Evolutionary conservation across 2,888 invertebrate species (phyloP), one percentile per base, ranked within the genome.

Genomic region (Bruchidius siliquastri): DNA sequence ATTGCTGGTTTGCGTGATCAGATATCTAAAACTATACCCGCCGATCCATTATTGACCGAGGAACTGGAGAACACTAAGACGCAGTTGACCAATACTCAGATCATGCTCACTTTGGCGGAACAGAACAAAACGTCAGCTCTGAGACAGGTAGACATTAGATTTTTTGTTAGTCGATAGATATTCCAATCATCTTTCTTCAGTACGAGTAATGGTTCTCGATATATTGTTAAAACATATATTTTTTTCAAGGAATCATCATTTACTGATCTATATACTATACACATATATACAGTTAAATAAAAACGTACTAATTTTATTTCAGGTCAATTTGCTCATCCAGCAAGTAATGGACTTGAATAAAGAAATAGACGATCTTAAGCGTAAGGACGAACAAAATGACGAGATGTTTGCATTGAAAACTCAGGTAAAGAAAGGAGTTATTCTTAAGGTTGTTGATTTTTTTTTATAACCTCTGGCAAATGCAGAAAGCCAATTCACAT

Each of bases 91-190:
- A 84, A 80, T 0, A 85, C 89, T 0, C 89, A 90, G 77, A 84
- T 88, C 22, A 88, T 86, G 74, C 85, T 90, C 73, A 83, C 89
- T 22, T 88, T 88, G 20, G 76, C 88, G 22, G 88, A 89, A 72
- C 85, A 83, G 79, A 81, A 73, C n/a, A 79, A 77, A 70, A 74
- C 73, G 0, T 76, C 75, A 84, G 21, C 88, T 85, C 85, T 88
- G 87, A 70, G 71, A 22, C 74, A 76, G 22, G 32, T 78, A 3
- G 72, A 68, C 13, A 66, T 20, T 13, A 49, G 4, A 30, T 30
- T 30, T 30, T n/a, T n/a, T n/a, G n/a, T n/a, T n/a, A n/a, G n/a
- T n/a, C n/a, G n/a, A n/a, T n/a, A n/a, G n/a, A n/a, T n/a, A n/a
- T n/a, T n/a, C n/a, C n/a, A n/a, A n/a, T n/a, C n/a, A n/a, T n/a